A percentile compares a stretch with the other conserved stretches of the same genome.
Conservation (phyloP, 2,797 vertebrate species). For the Cyprinodon diabolis region DNA sequence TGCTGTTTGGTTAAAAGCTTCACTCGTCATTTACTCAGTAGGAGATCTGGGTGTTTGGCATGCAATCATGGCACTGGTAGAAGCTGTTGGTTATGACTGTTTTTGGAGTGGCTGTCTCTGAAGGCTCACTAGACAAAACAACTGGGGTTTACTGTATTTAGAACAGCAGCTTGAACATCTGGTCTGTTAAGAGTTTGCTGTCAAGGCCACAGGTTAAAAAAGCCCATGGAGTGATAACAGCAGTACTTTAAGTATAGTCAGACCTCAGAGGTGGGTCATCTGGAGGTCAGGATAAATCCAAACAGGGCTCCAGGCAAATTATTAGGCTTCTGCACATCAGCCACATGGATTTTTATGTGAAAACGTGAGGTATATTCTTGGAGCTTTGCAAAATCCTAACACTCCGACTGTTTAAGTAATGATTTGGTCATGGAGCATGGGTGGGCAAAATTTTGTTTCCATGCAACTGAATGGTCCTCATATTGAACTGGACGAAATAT, state of each 20-base stretch:
- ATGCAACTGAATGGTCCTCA: neutral
- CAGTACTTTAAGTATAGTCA: constrained; percentile 36
- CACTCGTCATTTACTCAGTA: constrained; percentile 64
- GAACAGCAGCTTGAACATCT: constrained; percentile 51
- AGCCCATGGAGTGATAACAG: constrained; percentile 44
- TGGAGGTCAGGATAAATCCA: constrained; percentile 29
- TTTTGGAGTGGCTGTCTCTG: constrained; percentile 50
- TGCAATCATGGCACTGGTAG: constrained; percentile 57
- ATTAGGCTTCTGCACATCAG: constrained; percentile 2
- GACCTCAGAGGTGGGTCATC: constrained; percentile 16
- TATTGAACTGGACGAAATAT: neutral
- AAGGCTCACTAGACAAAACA: constrained; percentile 64
- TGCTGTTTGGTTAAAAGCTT: constrained; percentile 54
- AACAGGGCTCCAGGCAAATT: constrained; percentile 11
- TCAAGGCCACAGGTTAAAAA: constrained; percentile 60
- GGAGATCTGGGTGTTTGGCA: constrained; percentile 60
- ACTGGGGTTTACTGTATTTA: constrained; percentile 46
- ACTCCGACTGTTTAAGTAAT: neutral
- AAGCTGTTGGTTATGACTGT: constrained; percentile 44
- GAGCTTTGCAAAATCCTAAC: constrained; percentile 1
- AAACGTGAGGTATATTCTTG: constrained; percentile 6
- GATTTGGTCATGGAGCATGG: constrained; percentile 1
- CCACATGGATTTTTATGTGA: constrained; percentile 7
- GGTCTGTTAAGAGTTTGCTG: constrained; percentile 30
- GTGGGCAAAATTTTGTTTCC: neutral